Evolutionary conservation across 2,113 vertebrate genomes (phyloP).

Genomic region (Scopus umbretta): DNA sequence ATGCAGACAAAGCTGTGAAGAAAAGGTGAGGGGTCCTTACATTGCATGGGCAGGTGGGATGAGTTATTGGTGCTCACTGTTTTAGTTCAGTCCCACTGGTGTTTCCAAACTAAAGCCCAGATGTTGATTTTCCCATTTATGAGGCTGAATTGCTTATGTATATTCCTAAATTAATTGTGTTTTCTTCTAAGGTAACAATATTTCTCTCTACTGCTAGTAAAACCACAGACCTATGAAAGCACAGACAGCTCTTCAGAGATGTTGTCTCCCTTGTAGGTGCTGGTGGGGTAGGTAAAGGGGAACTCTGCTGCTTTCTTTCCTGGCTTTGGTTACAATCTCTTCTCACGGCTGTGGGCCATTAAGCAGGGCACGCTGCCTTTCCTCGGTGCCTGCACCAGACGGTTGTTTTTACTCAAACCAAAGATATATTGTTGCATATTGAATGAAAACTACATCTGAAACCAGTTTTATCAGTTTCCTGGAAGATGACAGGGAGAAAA

Average conservation of each 20-base stretch:
- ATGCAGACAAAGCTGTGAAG: neutral
- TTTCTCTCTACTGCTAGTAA: neutral
- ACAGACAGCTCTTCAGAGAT: neutral
- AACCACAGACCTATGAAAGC: neutral
- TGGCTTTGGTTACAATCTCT: neutral
- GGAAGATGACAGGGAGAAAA: slow-evolving; percentile 33
- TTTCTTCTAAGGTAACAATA: neutral
- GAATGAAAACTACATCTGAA: slow-evolving; percentile 32
- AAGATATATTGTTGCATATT: neutral
- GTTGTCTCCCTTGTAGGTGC: neutral
- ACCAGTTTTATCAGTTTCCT: slow-evolving; percentile 54
- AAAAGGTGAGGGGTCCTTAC: neutral
- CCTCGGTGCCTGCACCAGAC: rapidly evolving
- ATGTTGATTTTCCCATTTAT: neutral
- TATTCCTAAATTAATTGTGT: neutral
- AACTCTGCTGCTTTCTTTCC: neutral
- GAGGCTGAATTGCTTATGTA: neutral
- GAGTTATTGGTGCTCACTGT: neutral
- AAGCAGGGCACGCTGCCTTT: neutral
- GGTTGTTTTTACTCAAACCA: neutral
- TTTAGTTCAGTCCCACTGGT: neutral
- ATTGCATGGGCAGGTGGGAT: neutral
- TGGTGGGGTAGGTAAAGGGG: neutral
- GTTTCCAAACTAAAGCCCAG: neutral
- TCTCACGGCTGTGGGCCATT: slow-evolving; percentile 16